phyloP scores from a whole-genome alignment of 2,888 invertebrate species.

The Hoplodrina ambigua region DNA sequence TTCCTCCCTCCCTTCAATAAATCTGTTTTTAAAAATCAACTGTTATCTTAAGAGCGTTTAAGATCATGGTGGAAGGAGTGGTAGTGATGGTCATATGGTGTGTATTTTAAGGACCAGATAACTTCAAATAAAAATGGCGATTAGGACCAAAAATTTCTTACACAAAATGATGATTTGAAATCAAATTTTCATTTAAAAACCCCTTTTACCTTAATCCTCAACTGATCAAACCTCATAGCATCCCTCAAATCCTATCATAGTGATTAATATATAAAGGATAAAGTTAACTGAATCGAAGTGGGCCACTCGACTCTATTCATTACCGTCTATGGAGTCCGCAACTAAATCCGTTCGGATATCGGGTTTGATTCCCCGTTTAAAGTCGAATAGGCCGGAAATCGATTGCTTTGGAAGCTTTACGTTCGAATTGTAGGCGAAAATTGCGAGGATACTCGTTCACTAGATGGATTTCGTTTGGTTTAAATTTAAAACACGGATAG shows the following conservation, averaged over 20 bases:
- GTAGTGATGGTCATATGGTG: too few species aligned
- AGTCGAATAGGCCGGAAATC: conserved; percentile 90
- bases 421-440: conserved; percentile 78
- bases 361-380: conserved; percentile 89
- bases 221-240: background rate
- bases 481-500: too few species aligned
- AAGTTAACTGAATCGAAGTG: conserved; percentile 74
- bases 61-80: too few species aligned
- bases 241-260: conserved; percentile 45
- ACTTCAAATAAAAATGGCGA: too few species aligned
- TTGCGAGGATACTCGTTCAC: conserved; percentile 32
- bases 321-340: conserved; percentile 83
- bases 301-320: conserved; percentile 81
- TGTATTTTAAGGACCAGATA: too few species aligned
- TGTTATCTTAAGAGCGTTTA: too few species aligned
- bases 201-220: background rate
- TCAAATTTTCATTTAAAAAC: background rate
- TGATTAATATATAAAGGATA: conserved; percentile 64
- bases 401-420: conserved; percentile 87
- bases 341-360: conserved; percentile 88
- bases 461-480: conserved; percentile 31
- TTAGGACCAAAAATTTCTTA: too few species aligned
- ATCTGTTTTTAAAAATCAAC: too few species aligned
- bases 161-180: too few species aligned
- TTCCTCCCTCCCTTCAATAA: too few species aligned